These are phyloP conservation scores for Hydractinia symbiolongicarpus DNA, from an alignment of 30 jellyfish, hydroid and myxozoan genomes.

Conservation along the genomic window DNA sequence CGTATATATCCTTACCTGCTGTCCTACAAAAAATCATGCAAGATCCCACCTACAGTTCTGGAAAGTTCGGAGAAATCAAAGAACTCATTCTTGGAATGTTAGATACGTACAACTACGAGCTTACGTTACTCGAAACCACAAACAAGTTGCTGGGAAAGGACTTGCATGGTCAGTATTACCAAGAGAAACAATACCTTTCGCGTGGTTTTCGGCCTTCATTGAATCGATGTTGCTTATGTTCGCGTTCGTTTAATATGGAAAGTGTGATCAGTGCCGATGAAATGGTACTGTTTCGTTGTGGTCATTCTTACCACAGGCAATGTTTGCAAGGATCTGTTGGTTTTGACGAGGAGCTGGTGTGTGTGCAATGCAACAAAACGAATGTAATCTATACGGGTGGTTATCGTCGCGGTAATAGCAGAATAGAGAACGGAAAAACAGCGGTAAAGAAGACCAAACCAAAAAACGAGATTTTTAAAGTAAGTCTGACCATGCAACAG, in stretches of 20 bases:
- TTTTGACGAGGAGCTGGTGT: slow-evolving; percentile 60
- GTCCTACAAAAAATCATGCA: slow-evolving; percentile 93
- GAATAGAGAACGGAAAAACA: not conserved
- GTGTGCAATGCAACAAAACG: slow-evolving; percentile 73
- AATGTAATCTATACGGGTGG: not conserved
- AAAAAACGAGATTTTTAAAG: not conserved
- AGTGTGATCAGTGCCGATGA: slow-evolving; percentile 44
- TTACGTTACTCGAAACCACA: slow-evolving; percentile 88
- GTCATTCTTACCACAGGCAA: slow-evolving; percentile 70
- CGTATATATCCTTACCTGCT: slow-evolving; percentile 88
- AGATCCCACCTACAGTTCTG: slow-evolving; percentile 93
- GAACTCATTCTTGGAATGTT: slow-evolving; percentile 90
- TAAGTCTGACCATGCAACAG: slow-evolving; percentile 25
- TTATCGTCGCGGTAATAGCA: not conserved
- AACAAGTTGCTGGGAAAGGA: slow-evolving; percentile 72
- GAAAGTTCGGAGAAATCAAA: slow-evolving; percentile 95
- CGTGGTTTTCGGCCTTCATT: slow-evolving; percentile 62
- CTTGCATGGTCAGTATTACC: slow-evolving; percentile 73
- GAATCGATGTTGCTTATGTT: slow-evolving; percentile 54
- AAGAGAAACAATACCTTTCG: slow-evolving; percentile 50
- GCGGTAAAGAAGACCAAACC: not conserved
- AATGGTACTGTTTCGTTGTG: slow-evolving; percentile 63
- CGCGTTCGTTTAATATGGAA: slow-evolving; percentile 36
- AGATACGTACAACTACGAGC: slow-evolving; percentile 89
- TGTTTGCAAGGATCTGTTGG: slow-evolving; percentile 95